Percentiles rank a stretch among this genome's conserved stretches.
Conservation (phyloP, 2,888 invertebrate genomes). For the Cylindroiulus punctatus region DNA sequence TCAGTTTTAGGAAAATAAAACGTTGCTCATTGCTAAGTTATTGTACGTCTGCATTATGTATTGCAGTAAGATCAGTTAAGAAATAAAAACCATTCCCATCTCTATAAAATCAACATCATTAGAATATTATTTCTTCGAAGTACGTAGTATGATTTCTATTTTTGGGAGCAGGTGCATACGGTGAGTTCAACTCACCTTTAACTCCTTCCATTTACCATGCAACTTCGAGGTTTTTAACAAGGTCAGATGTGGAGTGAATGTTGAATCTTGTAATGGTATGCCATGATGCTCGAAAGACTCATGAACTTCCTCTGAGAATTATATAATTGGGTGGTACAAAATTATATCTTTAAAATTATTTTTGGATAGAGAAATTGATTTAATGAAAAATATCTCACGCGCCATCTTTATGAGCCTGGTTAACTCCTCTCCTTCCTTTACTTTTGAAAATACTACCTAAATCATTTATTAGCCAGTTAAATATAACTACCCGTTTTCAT, state of each 20-base stretch:
- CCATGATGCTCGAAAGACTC: neutral
- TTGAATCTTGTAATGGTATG: neutral
- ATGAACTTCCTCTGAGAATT: too few relatives aligned
- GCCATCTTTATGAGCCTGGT: neutral
- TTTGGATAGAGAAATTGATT: too few relatives aligned
- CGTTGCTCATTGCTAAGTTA: too few relatives aligned
- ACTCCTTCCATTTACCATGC: neutral
- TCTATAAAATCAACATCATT: too few relatives aligned
- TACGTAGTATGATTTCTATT: too few relatives aligned
- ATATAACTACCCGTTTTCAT: neutral
- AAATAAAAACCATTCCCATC: slow-evolving; percentile 17
- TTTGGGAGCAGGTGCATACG: too few relatives aligned
- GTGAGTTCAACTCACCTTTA: neutral
- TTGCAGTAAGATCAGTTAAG: neutral
- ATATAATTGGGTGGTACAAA: too few relatives aligned
- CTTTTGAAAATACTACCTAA: slow-evolving; percentile 52
- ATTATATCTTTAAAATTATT: neutral
- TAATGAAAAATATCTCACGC: neutral
- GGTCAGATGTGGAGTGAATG: neutral
- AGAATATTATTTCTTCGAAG: too few relatives aligned
- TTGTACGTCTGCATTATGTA: neutral
- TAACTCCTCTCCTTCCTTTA: slow-evolving; percentile 13
- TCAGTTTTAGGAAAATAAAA: too few relatives aligned
- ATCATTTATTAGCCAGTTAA: neutral
- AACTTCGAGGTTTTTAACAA: slow-evolving; percentile 23